Evolutionary conservation across 2,797 vertebrate species (phyloP).

Genomic region (Molothrus ater): DNA sequence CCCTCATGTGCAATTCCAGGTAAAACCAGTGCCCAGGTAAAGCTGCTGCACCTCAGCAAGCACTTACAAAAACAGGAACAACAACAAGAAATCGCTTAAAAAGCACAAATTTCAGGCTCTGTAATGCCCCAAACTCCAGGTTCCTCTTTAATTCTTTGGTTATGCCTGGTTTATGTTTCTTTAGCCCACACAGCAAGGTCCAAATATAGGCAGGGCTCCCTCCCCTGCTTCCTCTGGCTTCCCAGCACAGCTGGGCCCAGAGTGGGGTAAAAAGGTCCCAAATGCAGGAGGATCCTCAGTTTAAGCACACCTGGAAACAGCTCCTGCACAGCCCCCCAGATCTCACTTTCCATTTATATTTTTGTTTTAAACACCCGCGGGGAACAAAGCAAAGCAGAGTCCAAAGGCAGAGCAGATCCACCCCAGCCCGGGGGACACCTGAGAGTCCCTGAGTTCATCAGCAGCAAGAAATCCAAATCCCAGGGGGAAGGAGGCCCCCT

Average conservation of each 20-base stretch:
- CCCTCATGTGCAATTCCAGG: not conserved
- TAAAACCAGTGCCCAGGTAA: not conserved
- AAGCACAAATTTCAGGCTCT: not conserved
- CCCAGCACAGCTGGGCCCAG: not conserved
- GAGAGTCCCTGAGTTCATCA: not conserved
- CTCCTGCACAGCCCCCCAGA: not conserved
- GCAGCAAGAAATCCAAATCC: not conserved
- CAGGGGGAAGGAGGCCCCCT: not conserved
- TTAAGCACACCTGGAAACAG: not conserved
- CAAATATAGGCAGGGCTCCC: not conserved
- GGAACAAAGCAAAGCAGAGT: not conserved
- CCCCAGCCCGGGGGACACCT: not conserved
- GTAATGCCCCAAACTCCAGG: not conserved
- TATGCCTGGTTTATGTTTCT: not conserved
- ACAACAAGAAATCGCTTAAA: not conserved
- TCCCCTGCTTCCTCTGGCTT: not conserved
- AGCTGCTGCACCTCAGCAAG: not conserved
- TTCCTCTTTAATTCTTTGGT: not conserved
- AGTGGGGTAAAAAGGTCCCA: not conserved
- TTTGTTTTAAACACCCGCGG: not conserved
- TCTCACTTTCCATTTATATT: not conserved
- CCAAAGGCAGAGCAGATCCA: not conserved
- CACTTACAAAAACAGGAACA: not conserved
- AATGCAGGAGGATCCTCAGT: rapidly evolving
- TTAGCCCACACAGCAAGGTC: not conserved